Evolutionary conservation across 2,113 vertebrate genomes (phyloP), one percentile per base, ranked within the genome.

Genomic region (Sebastes fasciatus): DNA sequence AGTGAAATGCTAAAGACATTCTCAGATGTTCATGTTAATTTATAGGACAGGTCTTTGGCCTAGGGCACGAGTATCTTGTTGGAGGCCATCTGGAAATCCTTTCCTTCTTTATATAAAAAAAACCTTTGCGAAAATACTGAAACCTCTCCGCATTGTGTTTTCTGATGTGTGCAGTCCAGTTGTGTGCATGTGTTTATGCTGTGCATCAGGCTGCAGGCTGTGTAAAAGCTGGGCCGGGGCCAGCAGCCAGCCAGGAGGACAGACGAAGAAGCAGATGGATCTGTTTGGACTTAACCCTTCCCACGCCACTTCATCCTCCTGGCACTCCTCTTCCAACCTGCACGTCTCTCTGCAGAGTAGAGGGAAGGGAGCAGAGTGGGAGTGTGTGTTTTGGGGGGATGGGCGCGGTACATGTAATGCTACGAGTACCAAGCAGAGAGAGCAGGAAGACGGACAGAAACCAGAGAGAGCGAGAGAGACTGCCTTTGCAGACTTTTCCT

Each of bases 201-300:
- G 71, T 90, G 69, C 68, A 21, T 85, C 74, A 80, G 83, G 74
- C 86, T 85, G 64, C 42, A 82, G 80, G 58, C 79, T 66, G 73
- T 79, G 65, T 73, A 82, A 79, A 86, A 89, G 67, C 82, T 88
- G 78, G 87, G 46, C 76, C 21, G 26, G 42, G 70, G 81, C 91
- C 89, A 94, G 82, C 51, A 87, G 81, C 81, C 86, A 92, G 85
- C 74, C 87, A 94, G 84, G 70, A 91, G 86, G 89, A 92, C 93
- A 94, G 93, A 94, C 85, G 78, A 94, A 88, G 84, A 80, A 91
- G 90, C 95, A 95, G 94, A 94, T 94, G 94, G 94, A 85, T 89
- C 82, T 88, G 83, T 93, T 92, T 86, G 88, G 91, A 93, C 88
- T 94, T 94, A 94, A 94, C 94, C 92, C 94, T 94, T 95, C 91